Evolutionary conservation across 2,888 invertebrate species (phyloP).

Genomic region (Ctena decussata): DNA sequence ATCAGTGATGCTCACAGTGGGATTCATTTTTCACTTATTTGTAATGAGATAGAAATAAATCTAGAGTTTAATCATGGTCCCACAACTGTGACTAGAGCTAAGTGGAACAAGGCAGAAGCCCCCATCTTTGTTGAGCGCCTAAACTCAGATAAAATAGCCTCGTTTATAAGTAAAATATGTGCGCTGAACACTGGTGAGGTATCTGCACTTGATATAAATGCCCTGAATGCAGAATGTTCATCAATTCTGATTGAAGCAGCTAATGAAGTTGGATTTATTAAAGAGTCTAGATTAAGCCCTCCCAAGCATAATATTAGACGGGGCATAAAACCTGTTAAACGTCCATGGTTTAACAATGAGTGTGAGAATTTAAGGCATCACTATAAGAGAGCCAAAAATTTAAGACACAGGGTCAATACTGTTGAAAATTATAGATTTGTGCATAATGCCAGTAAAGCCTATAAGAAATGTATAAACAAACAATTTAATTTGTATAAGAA

Average conservation of each 20-base stretch:
- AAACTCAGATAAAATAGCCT: background rate
- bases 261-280: background rate
- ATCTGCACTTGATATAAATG: background rate
- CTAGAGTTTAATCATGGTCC: background rate
- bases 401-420: background rate
- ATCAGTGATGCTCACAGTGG: background rate
- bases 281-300: background rate
- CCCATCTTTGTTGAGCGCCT: background rate
- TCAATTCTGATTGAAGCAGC: background rate
- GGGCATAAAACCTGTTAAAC: background rate
- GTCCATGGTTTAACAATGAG: constrained; percentile 1
- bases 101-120: background rate
- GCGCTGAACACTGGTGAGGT: background rate
- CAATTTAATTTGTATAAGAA: background rate
- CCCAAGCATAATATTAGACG: background rate
- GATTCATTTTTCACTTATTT: background rate
- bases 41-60: background rate
- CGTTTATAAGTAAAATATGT: background rate
- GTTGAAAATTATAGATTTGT: background rate
- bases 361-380: background rate
- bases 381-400: background rate
- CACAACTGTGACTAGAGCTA: background rate
- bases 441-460: constrained; percentile 1
- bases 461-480: background rate
- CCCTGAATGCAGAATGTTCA: background rate